Evolutionary conservation across 2,113 vertebrate species (phyloP), one percentile per base, ranked within the genome.

Genomic region (Hiodon alosoides): DNA sequence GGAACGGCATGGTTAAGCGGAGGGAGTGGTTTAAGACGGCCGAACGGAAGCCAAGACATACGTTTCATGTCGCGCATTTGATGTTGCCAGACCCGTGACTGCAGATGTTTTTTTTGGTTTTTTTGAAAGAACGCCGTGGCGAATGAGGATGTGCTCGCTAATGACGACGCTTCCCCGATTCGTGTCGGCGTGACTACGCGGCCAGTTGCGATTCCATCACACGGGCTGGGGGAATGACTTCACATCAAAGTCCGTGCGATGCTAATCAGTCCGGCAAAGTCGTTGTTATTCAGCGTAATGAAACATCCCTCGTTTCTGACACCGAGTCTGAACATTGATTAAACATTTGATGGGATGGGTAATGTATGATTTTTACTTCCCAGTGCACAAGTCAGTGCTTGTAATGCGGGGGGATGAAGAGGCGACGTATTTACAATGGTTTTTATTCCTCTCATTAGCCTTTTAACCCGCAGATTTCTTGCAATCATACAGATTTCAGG

Each of bases 231-330:
- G 31, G 31, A 31, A 31, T 46, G 61, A 60, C 16, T 17, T 13
- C 46, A 52, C 31, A 76, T 76, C 75, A 76, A 55, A 65, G 17
- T 17, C 31, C 13, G 60, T 11, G 53, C 46, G 52, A 53, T 7
- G 14, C 51, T 64, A 76, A 62, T 66, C 70, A 16, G 59, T 54
- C 31, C 68, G 8, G 50, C 50, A 58, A 62, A 13, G 76, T 77
- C 52, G 60, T 67, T 77, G 62, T 67, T 77, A 72, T 64, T 77
- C 52, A 48, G 62, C n/a, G 16, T 64, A 59, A 72, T 77, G 76
- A 67, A 17, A 47, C 67, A 61, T 57, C 31, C 31, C 53, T 51
- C 31, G 52, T 67, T 66, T 51, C 60, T 13, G 17, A 7, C 7
- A 72, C 54, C 46, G 52, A 31, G 59, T 16, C 54, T 59, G 67